Conservation (phyloP, 2,888 invertebrate species). For the Nephrotoma flavescens region DNA sequence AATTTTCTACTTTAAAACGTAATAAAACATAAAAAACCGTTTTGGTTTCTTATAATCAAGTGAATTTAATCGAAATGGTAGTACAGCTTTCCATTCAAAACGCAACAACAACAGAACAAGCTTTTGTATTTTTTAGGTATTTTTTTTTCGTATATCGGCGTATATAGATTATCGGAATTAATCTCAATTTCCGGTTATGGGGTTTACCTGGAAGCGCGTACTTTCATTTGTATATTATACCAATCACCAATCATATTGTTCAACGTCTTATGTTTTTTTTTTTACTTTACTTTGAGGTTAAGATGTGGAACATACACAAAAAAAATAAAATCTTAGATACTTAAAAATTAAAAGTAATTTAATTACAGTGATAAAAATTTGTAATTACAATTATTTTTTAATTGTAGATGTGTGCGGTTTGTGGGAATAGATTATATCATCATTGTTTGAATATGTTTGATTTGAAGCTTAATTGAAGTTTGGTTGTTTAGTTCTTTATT, state of each 20-base stretch:
- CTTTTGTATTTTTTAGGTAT: background rate
- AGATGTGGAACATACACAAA: background rate
- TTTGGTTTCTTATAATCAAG: background rate
- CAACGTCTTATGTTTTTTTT: background rate
- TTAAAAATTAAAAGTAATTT: background rate
- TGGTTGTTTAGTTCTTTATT: background rate
- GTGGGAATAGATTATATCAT: background rate
- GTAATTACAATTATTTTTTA: background rate
- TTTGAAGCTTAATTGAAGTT: background rate
- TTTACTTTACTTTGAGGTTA: background rate
- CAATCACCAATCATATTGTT: background rate
- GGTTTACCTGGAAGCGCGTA: background rate
- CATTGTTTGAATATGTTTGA: background rate
- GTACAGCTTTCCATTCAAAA: background rate
- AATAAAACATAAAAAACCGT: background rate
- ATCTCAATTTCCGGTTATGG: background rate
- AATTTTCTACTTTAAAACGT: background rate
- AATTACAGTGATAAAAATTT: background rate
- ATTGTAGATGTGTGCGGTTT: background rate
- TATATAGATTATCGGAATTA: background rate
- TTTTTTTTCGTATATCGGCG: background rate
- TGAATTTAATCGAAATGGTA: background rate
- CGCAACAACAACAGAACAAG: background rate
- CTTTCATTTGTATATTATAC: background rate
- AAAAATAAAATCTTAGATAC: background rate